Percentiles rank a stretch among this genome's conserved stretches.
Conservation (phyloP, 2,113 vertebrate species). For the Meleagris gallopavo region DNA sequence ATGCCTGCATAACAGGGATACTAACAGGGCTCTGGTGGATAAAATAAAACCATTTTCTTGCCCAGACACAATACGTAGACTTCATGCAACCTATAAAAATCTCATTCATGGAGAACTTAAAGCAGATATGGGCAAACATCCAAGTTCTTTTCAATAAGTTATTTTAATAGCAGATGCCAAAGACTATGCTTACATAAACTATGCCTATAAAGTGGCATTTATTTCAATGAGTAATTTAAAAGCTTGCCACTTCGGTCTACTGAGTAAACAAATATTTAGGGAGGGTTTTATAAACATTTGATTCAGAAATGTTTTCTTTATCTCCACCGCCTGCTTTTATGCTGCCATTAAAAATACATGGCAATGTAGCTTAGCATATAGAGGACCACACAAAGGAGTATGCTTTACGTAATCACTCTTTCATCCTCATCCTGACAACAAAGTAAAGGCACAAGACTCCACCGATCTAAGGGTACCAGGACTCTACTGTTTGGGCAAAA, state of each 20-base stretch:
- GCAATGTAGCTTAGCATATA: not conserved
- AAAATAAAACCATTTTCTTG: not conserved
- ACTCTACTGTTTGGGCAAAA: not conserved
- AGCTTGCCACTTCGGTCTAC: not conserved
- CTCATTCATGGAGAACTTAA: not conserved
- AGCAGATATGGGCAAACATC: constrained; percentile 21
- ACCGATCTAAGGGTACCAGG: not conserved
- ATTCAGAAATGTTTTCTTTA: constrained; percentile 29
- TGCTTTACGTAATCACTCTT: not conserved
- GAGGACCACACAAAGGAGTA: not conserved
- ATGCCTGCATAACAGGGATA: not conserved
- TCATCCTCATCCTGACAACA: not conserved
- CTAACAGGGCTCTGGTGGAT: not conserved
- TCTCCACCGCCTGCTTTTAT: not conserved
- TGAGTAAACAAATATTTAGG: constrained; percentile 31
- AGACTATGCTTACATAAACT: constrained; percentile 25
- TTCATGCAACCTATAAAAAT: not conserved
- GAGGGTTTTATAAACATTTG: not conserved
- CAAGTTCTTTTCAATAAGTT: constrained; percentile 15
- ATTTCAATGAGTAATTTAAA: constrained; percentile 34
- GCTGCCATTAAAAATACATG: not conserved
- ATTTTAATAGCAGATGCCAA: constrained; percentile 42
- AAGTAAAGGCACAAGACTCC: not conserved
- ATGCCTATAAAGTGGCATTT: constrained; percentile 2
- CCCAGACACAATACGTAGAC: not conserved